These are phyloP conservation scores for Ennomos quercinarius DNA, from an alignment of 2,888 invertebrate genomes.

Conservation along the genomic window DNA sequence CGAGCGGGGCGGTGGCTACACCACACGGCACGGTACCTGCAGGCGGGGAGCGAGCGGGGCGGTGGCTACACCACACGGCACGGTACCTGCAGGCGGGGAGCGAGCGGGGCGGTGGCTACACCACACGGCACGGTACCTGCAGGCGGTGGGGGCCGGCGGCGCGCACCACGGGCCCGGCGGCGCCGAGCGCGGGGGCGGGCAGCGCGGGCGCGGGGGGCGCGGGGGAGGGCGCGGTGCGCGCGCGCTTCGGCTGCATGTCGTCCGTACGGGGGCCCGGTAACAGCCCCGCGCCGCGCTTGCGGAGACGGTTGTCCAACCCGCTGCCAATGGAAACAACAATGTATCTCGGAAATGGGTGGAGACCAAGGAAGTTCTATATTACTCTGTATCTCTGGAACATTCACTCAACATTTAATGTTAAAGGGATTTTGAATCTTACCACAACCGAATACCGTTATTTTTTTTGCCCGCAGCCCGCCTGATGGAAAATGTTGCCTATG, in stretches of 20 bases:
- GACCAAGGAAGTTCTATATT: no score
- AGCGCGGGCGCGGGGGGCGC: constrained; percentile 33
- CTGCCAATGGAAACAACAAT: constrained; percentile 59
- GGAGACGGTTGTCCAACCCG: constrained; percentile 69
- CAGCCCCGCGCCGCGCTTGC: constrained; percentile 61
- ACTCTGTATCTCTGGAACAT: no score
- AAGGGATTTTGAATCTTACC: no score
- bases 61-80: no score
- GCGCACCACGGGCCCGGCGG: constrained; percentile 74
- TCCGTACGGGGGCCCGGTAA: constrained; percentile 71
- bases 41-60: constrained; percentile 74
- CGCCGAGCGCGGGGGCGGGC: constrained; percentile 63
- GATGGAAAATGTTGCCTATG: no score
- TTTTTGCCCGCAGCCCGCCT: no score
- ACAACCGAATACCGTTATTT: no score
- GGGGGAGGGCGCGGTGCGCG: constrained; percentile 19
- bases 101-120: no score
- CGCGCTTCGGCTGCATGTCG: constrained; percentile 53
- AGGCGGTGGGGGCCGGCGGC: constrained; percentile 76
- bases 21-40: constrained; percentile 71
- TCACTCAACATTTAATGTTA: no score
- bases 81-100: no score
- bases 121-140: constrained; percentile 65
- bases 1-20: no score
- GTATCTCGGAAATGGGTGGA: no score